Base-by-base conservation (phyloP, 1,140 invertebrate species). In the Habropoda laboriosa region DNA sequence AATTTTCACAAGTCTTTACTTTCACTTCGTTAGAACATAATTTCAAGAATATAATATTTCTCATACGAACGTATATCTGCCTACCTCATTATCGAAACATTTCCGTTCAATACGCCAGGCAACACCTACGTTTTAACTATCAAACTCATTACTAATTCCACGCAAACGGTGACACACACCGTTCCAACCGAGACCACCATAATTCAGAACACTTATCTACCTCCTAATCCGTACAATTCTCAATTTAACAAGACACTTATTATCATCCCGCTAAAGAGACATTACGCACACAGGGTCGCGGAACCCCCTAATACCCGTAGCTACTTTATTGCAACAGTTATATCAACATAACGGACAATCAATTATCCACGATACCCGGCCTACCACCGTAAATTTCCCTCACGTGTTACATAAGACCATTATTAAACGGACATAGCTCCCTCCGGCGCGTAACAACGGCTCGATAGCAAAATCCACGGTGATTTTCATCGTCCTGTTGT, bases 311-410 rank as follows among this genome's bases (percentile, higher is more conserved):
- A 58, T 38, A 45, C 70, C 38, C 7, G 0, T 21, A n/a, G 42
- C 57, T 38, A 73, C 57, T 47, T 73, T 61, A 51, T 35, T 38
- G 18, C 42, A 63, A 74, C 71, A 18, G 30, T 74, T 49, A 63
- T 63, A 74, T 63, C 57, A 63, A 74, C 21, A 21, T 42, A 55
- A 67, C 49, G 73, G 49, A 66, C 35, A 75, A 75, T 75, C 61
- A 67, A 75, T 75, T 75, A 75, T 75, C 38, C 38, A 1, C 35
- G 61, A 67, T 75, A 53, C 27, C 58, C 13, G n/a, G n/a, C 8
- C 7, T 32, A 40, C 35, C 47, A 18, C 49, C 18, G 35, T 75
- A 55, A 67, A 55, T 67, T 55, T 66, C 27, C 21, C 38, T 32
- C 18, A 13, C 16, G 32, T n/a, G 21, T 74, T 74, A 74, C 71